These are phyloP conservation scores for Volucella inflata DNA, from an alignment of 2,888 invertebrate genomes.

Conservation along the genomic window DNA sequence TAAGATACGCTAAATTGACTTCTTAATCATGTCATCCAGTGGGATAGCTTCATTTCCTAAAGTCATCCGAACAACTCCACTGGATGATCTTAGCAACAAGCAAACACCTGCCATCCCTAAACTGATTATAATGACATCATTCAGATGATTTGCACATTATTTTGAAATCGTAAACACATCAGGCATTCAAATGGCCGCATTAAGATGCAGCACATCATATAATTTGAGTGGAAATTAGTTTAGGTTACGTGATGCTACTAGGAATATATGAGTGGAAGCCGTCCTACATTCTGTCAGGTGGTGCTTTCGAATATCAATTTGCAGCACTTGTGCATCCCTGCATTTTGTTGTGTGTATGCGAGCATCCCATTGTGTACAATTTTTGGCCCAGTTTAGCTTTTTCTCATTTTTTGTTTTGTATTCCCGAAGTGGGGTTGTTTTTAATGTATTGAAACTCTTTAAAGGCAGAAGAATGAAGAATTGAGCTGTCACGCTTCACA, in stretches of 20 bases:
- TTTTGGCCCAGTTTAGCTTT: too few species aligned
- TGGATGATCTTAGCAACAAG: background rate
- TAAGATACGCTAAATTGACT: slow-evolving; percentile 32
- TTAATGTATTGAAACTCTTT: too few species aligned
- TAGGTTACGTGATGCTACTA: slow-evolving; percentile 45
- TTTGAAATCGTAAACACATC: slow-evolving; percentile 54
- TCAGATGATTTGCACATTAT: slow-evolving; percentile 54
- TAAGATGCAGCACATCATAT: slow-evolving; percentile 43
- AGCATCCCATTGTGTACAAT: too few species aligned
- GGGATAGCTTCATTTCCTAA: background rate
- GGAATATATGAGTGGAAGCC: background rate
- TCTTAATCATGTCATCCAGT: slow-evolving; percentile 22
- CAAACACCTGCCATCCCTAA: slow-evolving; percentile 19
- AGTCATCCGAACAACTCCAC: background rate
- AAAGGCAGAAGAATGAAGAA: too few species aligned
- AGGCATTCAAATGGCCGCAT: slow-evolving; percentile 54
- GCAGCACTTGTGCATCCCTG: slow-evolving; percentile 10
- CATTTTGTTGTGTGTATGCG: background rate
- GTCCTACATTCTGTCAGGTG: background rate
- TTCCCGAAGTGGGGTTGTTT: too few species aligned
- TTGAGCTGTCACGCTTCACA: too few species aligned
- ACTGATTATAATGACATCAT: slow-evolving; percentile 52
- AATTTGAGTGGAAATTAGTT: slow-evolving; percentile 58
- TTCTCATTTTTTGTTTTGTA: too few species aligned
- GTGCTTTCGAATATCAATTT: slow-evolving; percentile 27